Conservation (phyloP, 23 tunicate species). For the Botrylloides violaceus region DNA sequence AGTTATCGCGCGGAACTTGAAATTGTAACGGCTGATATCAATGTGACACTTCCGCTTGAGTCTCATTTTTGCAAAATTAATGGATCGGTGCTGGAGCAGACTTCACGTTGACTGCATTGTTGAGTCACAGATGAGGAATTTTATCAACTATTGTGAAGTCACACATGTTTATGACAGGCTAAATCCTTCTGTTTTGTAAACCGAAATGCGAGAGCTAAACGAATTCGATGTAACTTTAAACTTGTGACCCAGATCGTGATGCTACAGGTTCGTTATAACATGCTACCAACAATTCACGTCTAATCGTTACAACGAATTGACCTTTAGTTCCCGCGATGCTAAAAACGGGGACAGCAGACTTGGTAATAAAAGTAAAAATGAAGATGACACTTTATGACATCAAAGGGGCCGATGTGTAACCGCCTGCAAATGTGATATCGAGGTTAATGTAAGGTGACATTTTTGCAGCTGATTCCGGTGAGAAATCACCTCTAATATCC, state of each 20-base stretch:
- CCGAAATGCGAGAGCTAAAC: not conserved
- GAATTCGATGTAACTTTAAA: not conserved
- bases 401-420: not conserved
- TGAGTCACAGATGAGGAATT: not conserved
- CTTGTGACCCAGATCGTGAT: too few species aligned
- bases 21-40: too few species aligned
- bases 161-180: not conserved
- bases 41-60: too few species aligned
- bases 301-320: not conserved
- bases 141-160: not conserved
- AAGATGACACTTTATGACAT: not conserved
- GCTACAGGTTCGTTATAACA: too few species aligned
- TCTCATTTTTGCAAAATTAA: too few species aligned
- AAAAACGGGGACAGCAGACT: too few species aligned
- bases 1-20: too few species aligned
- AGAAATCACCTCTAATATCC: not conserved
- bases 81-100: too few species aligned
- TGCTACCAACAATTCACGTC: too few species aligned
- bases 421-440: not conserved
- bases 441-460: not conserved
- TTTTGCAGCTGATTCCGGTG: not conserved
- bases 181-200: not conserved
- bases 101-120: too few species aligned
- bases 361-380: too few species aligned
- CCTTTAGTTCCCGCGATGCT: too few species aligned